Base-by-base conservation (phyloP, 2,113 vertebrate species). In the Brachypteracias leptosomus region DNA sequence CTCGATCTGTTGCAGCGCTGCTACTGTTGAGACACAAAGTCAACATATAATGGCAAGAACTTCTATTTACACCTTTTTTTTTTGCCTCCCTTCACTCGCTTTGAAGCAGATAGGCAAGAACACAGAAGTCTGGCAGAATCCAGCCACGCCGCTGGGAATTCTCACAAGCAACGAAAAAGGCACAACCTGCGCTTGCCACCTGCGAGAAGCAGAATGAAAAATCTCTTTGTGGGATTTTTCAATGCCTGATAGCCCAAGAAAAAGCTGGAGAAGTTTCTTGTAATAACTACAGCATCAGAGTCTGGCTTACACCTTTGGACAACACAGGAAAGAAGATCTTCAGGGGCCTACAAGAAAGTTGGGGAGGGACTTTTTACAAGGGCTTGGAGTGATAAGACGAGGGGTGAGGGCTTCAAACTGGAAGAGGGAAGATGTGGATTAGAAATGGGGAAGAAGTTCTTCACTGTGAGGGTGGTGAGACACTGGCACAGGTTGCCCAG, bases 1-100 rank as follows among this genome's bases (percentile, higher is more conserved):
- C 46, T 73, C 5, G 0, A 10, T 9, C 51, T 63, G 26, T 38
- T 42, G 61, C 62, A 79, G 47, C 0, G 0, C 44, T 72, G 33
- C 74, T 63, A 20, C 55, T 36, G 17, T 49, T 62, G 33, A 86
- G 65, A 73, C 5, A 54, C 42, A 51, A 86, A 92, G 68, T 51
- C 68, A 76, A 77, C 55, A 46, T 3, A 13, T 4, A 89, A 66
- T 77, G 40, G 73, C 87, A 68, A 11, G 16, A 81, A 74, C 13
- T 33, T 22, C 44, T 67, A 29, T 63, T 88, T 46, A n/a, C 40
- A 40, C 12, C 11, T 31, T 33, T 42, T 77, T n/a, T 38, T 82
- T 71, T 71, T 46, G 7, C 40, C 68, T 77, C n/a, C 33, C 68
- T 85, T 29, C 55, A 13, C 70, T 72, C 40, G 6, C 35, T 58